Evolutionary conservation across 2,888 invertebrate genomes (phyloP).

Genomic region (Loripinus fragilis): DNA sequence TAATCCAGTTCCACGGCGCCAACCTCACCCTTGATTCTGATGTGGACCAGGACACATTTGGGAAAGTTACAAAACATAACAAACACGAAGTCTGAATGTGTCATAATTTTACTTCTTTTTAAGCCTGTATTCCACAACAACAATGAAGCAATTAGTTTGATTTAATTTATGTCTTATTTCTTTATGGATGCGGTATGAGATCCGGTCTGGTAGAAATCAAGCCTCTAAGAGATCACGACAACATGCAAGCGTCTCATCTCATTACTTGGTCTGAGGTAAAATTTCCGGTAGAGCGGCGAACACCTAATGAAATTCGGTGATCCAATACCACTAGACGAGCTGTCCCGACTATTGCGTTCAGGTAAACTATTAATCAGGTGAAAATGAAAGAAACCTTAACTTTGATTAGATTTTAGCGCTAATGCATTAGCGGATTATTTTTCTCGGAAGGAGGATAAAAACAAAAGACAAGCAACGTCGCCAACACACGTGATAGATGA

Average conservation of each 20-base stretch:
- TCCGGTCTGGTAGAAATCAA: conserved; percentile 40
- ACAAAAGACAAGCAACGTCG: conserved; percentile 8
- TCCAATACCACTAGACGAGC: conserved; percentile 24
- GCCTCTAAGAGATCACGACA: conserved; percentile 33
- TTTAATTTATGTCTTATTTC: conserved; percentile 18
- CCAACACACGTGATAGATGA: conserved; percentile 40
- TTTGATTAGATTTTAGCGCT: conserved; percentile 21
- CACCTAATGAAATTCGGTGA: conserved; percentile 55
- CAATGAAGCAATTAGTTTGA: conserved; percentile 16
- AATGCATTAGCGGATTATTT: conserved; percentile 20
- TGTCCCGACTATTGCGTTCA: not conserved
- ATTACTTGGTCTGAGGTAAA: conserved; percentile 53
- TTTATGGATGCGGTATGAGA: conserved; percentile 12
- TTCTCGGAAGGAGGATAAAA: conserved; percentile 17
- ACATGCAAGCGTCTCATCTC: conserved; percentile 54
- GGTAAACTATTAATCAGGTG: conserved; percentile 18
- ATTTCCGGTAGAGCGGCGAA: conserved; percentile 47
- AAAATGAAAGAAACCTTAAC: conserved; percentile 18
- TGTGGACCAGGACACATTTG: too few relatives aligned
- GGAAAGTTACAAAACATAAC: too few relatives aligned
- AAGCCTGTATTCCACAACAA: not conserved
- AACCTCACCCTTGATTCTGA: too few relatives aligned
- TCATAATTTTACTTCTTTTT: too few relatives aligned
- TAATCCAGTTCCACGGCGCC: too few relatives aligned
- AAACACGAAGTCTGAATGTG: too few relatives aligned